Percentiles rank a stretch among this genome's conserved stretches.
phyloP scores from a whole-genome alignment of 2,797 vertebrate genomes.

The Danio kyathit region DNA sequence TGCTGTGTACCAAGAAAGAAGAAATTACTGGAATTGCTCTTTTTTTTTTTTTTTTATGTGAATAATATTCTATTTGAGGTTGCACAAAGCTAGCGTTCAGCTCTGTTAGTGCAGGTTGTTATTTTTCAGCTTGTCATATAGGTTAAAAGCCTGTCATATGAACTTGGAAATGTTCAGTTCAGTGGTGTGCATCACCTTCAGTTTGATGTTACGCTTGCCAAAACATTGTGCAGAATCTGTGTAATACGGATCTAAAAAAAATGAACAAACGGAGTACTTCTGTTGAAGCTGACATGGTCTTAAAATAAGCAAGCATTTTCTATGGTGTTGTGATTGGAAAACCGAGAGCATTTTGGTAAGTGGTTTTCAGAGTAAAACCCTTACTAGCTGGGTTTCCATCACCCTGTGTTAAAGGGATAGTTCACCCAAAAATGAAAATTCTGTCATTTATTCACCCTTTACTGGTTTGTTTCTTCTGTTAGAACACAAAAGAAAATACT shows the following conservation, averaged over 20 bases:
- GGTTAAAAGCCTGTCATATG: neutral
- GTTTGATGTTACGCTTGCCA: neutral
- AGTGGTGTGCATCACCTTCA: neutral
- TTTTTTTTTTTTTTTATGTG: no score
- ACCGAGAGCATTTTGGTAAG: neutral
- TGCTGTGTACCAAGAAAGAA: neutral
- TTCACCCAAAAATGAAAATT: no score
- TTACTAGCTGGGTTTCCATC: neutral
- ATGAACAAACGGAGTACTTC: neutral
- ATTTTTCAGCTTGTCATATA: neutral
- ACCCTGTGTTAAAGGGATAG: no score
- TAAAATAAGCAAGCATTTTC: neutral
- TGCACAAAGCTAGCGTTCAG: no score
- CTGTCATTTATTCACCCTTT: no score
- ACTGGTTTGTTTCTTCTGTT: no score
- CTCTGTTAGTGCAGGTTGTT: neutral
- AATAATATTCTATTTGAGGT: neutral
- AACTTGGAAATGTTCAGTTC: neutral
- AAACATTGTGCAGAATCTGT: neutral
- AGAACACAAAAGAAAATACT: no score
- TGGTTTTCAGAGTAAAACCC: neutral
- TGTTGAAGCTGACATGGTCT: neutral
- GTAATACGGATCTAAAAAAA: slow-evolving; percentile 3
- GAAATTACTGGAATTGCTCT: neutral
- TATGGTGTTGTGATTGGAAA: neutral